These are phyloP conservation scores for Sebastes elongatus DNA, from an alignment of 2,797 vertebrate genomes.

Conservation along the genomic window DNA sequence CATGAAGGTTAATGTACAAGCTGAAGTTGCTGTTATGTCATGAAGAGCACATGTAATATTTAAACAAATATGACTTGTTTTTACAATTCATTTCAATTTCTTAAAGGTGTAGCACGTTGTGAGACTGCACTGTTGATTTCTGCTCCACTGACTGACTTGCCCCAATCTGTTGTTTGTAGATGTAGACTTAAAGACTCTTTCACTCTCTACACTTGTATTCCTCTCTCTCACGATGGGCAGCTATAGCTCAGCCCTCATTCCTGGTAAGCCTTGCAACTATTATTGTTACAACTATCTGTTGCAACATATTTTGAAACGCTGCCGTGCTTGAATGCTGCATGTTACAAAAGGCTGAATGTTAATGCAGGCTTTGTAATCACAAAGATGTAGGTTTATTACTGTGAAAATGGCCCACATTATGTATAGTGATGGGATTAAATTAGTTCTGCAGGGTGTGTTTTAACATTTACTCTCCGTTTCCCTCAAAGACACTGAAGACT, in stretches of 20 bases:
- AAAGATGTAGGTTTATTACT: background rate
- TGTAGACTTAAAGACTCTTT: constrained; percentile 67
- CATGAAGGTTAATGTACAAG: background rate
- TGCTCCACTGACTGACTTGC: constrained; percentile 45
- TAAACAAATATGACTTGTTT: background rate
- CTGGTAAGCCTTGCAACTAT: constrained; percentile 68
- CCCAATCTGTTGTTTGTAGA: constrained; percentile 73
- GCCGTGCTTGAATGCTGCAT: constrained; percentile 14
- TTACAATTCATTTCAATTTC: background rate
- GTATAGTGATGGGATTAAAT: background rate
- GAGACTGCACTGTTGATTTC: constrained; percentile 3
- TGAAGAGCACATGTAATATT: background rate
- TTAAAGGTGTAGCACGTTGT: background rate
- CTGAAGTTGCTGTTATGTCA: background rate
- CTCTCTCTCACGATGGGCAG: constrained; percentile 77
- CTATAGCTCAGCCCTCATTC: constrained; percentile 78
- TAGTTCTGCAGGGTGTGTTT: background rate
- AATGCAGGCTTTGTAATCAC: background rate
- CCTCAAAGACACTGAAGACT: constrained; percentile 93
- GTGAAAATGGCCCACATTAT: background rate
- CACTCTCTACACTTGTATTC: constrained; percentile 77
- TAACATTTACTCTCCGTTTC: constrained; percentile 30
- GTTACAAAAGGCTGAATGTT: constrained; percentile 1
- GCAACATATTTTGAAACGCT: constrained; percentile 10
- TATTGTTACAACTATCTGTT: constrained; percentile 14